Conservation (phyloP, 2,113 vertebrate genomes). For the Sterna hirundo region DNA sequence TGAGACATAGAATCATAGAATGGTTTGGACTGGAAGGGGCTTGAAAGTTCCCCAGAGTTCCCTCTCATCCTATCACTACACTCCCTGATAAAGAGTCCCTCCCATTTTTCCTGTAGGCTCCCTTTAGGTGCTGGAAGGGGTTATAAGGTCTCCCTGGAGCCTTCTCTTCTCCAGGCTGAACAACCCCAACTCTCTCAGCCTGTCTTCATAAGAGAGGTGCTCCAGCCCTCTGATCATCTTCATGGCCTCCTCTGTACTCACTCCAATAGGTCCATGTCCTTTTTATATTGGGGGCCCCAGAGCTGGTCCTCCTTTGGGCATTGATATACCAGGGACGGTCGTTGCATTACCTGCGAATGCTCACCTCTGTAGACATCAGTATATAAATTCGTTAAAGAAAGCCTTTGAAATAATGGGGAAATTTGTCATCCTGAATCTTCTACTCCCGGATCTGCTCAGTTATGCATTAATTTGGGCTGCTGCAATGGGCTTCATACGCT, state of each 20-base stretch:
- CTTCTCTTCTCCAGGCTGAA: not conserved
- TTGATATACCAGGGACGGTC: rapidly evolving
- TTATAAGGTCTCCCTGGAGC: not conserved
- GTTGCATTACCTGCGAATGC: rapidly evolving
- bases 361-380: not conserved
- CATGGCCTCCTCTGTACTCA: not conserved
- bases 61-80: not conserved
- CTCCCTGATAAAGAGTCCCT: not conserved
- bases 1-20: not conserved
- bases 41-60: not conserved
- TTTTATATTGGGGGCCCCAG: not conserved
- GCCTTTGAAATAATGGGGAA: not conserved
- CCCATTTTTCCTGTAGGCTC: not conserved
- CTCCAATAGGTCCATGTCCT: not conserved
- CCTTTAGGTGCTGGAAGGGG: not conserved
- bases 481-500: not conserved
- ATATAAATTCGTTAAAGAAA: not conserved
- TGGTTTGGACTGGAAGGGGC: not conserved
- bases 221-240: not conserved
- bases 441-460: not conserved
- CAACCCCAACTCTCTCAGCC: not conserved
- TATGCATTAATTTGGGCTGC: not conserved
- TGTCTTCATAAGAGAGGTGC: not conserved
- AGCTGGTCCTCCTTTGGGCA: not conserved
- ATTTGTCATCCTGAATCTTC: not conserved